Evolutionary conservation across 2,113 vertebrate genomes (phyloP), one percentile per base, ranked within the genome.

Genomic region (Ptilorrhoa leucosticta): DNA sequence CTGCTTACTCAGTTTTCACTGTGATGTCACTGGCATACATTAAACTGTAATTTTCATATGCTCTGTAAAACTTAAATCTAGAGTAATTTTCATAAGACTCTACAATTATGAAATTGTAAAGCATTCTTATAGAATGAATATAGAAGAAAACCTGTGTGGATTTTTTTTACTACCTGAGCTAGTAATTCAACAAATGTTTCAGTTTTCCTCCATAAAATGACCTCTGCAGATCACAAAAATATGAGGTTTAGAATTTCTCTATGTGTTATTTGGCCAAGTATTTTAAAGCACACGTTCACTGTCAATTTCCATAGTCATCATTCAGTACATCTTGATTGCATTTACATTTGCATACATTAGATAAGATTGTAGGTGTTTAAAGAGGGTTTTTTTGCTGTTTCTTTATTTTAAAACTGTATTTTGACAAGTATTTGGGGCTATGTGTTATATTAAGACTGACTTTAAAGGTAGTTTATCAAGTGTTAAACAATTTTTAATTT

Each of bases 371-470:
- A 71, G 9, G 2, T 24, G 0, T 35, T 51, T 44, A 13, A 75
- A 31, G 8, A 42, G 11, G 4, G 11, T 0, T 7, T 39, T 51
- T 56, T 17, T 31, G 6, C 10, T 13, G 2, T 3, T 13, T 87
- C 75, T 42, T 73, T 23, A 48, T 68, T 64, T 64, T 11, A 33
- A 73, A 83, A 13, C 9, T 63, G 4, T 68, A 30, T 22, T 87
- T 64, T 50, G 24, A 51, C 9, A 53, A 40, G 5, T 47, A 76
- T 68, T 42, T 56, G 33, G 13, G 6, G 2, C 7, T 44, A 40
- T 20, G 18, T n/a, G 23, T 63, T 50, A 31, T 57, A 4, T 39
- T 64, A 65, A 76, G 76, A 69, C 5, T 44, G 27, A 37, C 35
- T 83, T 64, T 83, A 64, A 3, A 42, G 33, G 13, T 50, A 50